A percentile compares a stretch with the other conserved stretches of the same genome.
phyloP scores from a whole-genome alignment of 2,113 vertebrate genomes.

The Motacilla tschutschensis region DNA sequence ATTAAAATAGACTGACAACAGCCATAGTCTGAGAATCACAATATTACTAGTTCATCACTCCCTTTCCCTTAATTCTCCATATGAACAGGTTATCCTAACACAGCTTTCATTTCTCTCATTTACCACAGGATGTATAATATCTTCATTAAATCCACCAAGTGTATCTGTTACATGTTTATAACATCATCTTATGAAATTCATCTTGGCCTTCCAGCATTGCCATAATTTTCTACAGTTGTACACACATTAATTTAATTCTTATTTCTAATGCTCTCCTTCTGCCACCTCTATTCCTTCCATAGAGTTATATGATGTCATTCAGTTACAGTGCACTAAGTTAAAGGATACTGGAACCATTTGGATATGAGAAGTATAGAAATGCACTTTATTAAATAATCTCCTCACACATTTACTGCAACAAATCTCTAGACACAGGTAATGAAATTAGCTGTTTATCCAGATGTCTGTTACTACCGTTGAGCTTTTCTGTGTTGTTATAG shows the following conservation, averaged over 20 bases:
- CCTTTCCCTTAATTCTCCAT: background rate
- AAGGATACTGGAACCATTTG: background rate
- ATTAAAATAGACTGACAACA: background rate
- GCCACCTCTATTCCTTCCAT: background rate
- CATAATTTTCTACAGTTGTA: background rate
- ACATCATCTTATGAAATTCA: background rate
- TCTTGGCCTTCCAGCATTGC: background rate
- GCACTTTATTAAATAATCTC: background rate
- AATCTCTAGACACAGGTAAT: conserved; percentile 48
- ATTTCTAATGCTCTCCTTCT: background rate
- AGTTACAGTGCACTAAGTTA: background rate
- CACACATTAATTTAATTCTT: background rate
- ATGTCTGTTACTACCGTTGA: background rate
- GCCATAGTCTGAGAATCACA: background rate
- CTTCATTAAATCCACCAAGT: background rate
- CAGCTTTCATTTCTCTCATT: background rate
- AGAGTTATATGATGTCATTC: background rate
- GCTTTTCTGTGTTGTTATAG: conserved; percentile 17
- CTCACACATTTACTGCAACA: background rate
- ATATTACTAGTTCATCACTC: background rate
- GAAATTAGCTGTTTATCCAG: conserved; percentile 42
- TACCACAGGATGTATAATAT: background rate
- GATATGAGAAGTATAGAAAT: background rate
- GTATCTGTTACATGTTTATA: background rate
- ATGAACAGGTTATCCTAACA: background rate